Evolutionary conservation across 2,888 invertebrate species (phyloP).

Genomic region (Antitype chi): DNA sequence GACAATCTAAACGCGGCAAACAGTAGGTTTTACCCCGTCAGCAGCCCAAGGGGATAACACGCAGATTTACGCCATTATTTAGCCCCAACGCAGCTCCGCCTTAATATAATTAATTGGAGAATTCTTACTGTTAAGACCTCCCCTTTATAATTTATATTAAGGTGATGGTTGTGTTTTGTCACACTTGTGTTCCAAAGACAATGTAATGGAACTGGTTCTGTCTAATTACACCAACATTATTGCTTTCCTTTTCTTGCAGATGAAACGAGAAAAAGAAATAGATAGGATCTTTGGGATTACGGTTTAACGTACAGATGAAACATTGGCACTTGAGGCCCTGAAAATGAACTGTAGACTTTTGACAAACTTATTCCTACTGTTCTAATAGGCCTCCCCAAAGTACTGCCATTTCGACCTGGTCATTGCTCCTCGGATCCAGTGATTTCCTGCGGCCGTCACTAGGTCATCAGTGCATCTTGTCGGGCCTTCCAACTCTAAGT

Average conservation of each 20-base stretch:
- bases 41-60: slow-evolving; percentile 74
- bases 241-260: neutral
- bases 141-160: slow-evolving; percentile 50
- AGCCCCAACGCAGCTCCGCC: slow-evolving; percentile 72
- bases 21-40: slow-evolving; percentile 70
- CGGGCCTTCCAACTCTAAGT: too few species aligned
- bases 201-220: slow-evolving; percentile 19
- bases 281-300: neutral
- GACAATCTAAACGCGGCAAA: slow-evolving; percentile 68
- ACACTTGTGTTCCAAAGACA: slow-evolving; percentile 16
- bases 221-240: slow-evolving; percentile 13
- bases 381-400: too few species aligned
- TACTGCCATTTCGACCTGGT: too few species aligned
- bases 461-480: too few species aligned
- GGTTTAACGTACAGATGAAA: neutral
- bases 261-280: neutral
- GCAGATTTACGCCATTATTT: slow-evolving; percentile 78
- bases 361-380: neutral
- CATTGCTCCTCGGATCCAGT: too few species aligned
- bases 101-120: slow-evolving; percentile 74
- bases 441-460: too few species aligned
- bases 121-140: slow-evolving; percentile 65
- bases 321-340: neutral
- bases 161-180: slow-evolving; percentile 23
- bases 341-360: neutral